Evolutionary conservation across 1,140 invertebrate genomes (phyloP).

Genomic region (Protaetia brevitarsis): DNA sequence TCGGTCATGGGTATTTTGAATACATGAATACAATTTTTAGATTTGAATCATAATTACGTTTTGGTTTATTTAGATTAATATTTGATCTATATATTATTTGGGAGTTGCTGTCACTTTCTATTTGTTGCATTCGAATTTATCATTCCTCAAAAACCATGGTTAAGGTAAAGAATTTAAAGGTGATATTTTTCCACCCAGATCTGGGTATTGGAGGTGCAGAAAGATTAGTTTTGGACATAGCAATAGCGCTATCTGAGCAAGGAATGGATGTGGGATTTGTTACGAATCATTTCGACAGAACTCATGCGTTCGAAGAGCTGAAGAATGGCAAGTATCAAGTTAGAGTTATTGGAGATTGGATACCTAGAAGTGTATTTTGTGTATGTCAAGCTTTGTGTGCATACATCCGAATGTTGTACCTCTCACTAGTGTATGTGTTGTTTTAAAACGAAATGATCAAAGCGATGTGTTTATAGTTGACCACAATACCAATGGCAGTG

Average conservation of each 20-base stretch:
- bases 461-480: constrained; percentile 91
- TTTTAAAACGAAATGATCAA: constrained; percentile 52
- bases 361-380: constrained; percentile 83
- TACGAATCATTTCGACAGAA: constrained; percentile 91
- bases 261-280: constrained; percentile 78
- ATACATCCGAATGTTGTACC: constrained; percentile 90
- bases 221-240: constrained; percentile 91
- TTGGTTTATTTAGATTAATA: no score
- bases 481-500: constrained; percentile 82
- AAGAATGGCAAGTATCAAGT: constrained; percentile 82
- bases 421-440: constrained; percentile 50
- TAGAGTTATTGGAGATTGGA: constrained; percentile 76
- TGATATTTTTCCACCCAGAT: constrained; percentile 92
- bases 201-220: constrained; percentile 98
- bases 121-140: background rate
- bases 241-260: constrained; percentile 80
- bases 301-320: constrained; percentile 93
- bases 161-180: constrained; percentile 32
- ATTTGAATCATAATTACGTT: no score
- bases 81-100: no score
- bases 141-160: constrained; percentile 18
- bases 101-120: no score
- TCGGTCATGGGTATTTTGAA: no score
- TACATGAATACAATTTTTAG: no score
- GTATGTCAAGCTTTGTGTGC: constrained; percentile 87